Evolutionary conservation across 2,888 invertebrate species (phyloP).

Genomic region (Muscina levida): DNA sequence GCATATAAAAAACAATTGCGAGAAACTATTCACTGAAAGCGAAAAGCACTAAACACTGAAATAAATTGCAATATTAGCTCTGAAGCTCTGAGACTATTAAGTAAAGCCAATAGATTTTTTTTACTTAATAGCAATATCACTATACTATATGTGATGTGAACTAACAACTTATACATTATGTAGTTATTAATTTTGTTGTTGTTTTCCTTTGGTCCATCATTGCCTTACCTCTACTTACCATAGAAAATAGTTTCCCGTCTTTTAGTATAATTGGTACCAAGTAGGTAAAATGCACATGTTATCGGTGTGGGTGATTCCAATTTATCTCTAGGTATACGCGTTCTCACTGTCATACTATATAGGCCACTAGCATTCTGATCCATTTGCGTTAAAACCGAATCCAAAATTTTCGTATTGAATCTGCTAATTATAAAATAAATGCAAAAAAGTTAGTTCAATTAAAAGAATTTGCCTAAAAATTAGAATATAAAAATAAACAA

Average conservation of each 20-base stretch:
- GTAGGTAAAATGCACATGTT: constrained; percentile 79
- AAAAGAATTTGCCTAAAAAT: not conserved
- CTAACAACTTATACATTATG: too few relatives aligned
- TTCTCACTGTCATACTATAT: constrained; percentile 78
- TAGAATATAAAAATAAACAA: too few relatives aligned
- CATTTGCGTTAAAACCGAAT: constrained; percentile 77
- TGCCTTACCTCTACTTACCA: constrained; percentile 79
- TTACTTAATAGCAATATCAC: too few relatives aligned
- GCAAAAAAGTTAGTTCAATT: constrained; percentile 35
- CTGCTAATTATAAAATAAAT: constrained; percentile 68
- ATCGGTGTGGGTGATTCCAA: constrained; percentile 80
- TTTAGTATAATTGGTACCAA: constrained; percentile 80
- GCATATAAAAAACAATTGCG: too few relatives aligned
- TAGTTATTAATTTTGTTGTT: too few relatives aligned
- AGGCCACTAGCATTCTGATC: constrained; percentile 78
- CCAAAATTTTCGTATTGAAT: constrained; percentile 77
- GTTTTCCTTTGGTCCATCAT: constrained; percentile 18
- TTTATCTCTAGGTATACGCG: constrained; percentile 78
- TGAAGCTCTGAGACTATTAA: too few relatives aligned
- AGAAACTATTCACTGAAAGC: too few relatives aligned
- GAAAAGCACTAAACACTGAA: too few relatives aligned
- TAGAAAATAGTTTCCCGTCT: constrained; percentile 80
- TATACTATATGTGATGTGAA: too few relatives aligned
- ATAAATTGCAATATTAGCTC: too few relatives aligned
- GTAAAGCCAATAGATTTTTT: too few relatives aligned